A percentile compares a stretch with the other conserved stretches of the same genome.
Conservation (phyloP, 2,888 invertebrate genomes). For the Eristalis pertinax region DNA sequence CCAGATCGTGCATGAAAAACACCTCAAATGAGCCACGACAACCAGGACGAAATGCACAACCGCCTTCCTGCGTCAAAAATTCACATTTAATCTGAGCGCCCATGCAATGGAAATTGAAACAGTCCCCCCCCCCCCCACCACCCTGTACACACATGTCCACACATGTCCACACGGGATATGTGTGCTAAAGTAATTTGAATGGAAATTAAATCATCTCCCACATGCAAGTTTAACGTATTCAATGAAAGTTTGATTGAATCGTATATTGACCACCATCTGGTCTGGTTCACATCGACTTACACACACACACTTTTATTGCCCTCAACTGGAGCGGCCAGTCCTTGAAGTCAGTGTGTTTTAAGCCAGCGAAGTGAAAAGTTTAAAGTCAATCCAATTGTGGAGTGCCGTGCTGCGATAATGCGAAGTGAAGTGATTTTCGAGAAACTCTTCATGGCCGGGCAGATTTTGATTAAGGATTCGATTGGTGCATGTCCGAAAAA, state of each 20-base stretch:
- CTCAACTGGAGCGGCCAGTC: not conserved
- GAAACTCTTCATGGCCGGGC: slow-evolving; percentile 41
- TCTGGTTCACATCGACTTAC: slow-evolving; percentile 19
- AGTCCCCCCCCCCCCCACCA: not conserved
- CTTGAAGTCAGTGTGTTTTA: slow-evolving; percentile 10
- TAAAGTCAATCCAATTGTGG: not conserved
- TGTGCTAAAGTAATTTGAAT: slow-evolving; percentile 2
- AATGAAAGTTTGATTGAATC: slow-evolving; percentile 3
- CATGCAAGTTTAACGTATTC: slow-evolving; percentile 12
- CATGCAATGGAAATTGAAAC: not conserved
- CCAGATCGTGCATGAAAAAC: too few species aligned
- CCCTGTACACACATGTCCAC: not conserved
- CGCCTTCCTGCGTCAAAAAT: too few species aligned
- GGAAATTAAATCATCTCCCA: slow-evolving; percentile 6
- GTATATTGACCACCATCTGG: slow-evolving; percentile 7
- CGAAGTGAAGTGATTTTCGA: slow-evolving; percentile 30
- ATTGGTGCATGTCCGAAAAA: slow-evolving; percentile 25
- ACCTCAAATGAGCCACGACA: too few species aligned
- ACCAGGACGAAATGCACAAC: too few species aligned
- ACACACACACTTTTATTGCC: not conserved
- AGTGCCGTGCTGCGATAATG: not conserved
- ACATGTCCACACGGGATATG: not conserved
- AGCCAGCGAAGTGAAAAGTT: slow-evolving; percentile 14
- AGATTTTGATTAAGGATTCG: slow-evolving; percentile 21
- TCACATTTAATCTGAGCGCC: not conserved